A percentile compares a stretch with the other conserved stretches of the same genome.
Evolutionary conservation across 2,113 vertebrate species (phyloP).

Genomic region (Chrysemys picta): DNA sequence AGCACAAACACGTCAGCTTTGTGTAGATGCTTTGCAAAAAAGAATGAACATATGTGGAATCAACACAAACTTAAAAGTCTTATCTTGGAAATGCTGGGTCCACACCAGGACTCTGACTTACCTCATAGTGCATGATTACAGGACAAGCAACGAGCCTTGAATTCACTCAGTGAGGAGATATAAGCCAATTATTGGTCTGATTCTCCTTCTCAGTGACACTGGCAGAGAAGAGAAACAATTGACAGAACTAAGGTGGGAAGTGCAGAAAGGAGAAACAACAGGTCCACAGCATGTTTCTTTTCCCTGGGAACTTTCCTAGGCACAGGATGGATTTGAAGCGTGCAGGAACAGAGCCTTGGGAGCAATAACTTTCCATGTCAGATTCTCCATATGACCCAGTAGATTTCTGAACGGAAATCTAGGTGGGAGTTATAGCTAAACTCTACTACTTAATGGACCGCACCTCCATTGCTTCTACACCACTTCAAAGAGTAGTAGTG

Average conservation of each 20-base stretch:
- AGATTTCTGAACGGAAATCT: neutral
- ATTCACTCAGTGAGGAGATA: neutral
- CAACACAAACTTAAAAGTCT: neutral
- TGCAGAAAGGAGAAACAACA: neutral
- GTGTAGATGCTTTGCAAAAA: neutral
- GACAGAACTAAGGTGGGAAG: neutral
- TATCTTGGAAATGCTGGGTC: neutral
- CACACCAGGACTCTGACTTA: neutral
- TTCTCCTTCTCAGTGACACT: neutral
- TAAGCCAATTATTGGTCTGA: neutral
- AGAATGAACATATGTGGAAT: neutral
- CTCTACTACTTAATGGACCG: neutral
- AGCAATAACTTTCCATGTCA: neutral
- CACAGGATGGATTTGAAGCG: neutral
- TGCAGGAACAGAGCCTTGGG: neutral
- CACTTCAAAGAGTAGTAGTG: neutral
- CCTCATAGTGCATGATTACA: neutral
- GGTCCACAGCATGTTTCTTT: neutral
- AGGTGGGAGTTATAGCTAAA: neutral
- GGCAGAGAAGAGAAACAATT: neutral
- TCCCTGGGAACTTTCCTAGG: neutral
- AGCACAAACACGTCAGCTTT: conserved; percentile 12
- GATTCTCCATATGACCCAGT: neutral
- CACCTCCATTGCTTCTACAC: neutral
- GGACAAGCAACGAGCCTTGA: neutral